phyloP scores from a whole-genome alignment of 2,797 vertebrate genomes.

The Loriculus beryllinus region DNA sequence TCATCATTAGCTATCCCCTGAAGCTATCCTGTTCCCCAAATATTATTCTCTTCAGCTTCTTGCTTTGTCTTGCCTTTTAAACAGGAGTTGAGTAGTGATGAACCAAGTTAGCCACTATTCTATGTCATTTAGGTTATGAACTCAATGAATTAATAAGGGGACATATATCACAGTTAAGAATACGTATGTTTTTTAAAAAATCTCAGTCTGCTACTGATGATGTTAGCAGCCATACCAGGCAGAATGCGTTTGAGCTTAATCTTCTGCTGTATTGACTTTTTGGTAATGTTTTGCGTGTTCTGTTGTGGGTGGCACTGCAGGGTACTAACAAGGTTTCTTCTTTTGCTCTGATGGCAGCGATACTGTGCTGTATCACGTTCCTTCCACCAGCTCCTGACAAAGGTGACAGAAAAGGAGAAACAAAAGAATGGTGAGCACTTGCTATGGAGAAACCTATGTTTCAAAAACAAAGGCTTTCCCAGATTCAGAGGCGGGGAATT shows the following conservation, averaged over 20 bases:
- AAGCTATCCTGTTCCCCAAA: conserved; percentile 26
- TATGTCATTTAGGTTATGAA: conserved; percentile 65
- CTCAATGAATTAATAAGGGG: conserved; percentile 51
- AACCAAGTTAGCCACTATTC: conserved; percentile 64
- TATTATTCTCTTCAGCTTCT: conserved; percentile 28
- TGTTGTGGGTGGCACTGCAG: not conserved
- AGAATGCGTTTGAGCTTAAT: not conserved
- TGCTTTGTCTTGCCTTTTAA: conserved; percentile 70
- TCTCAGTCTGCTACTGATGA: not conserved
- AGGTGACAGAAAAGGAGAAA: not conserved
- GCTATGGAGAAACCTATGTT: not conserved
- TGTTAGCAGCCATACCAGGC: conserved; percentile 17
- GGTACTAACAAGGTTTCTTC: not conserved
- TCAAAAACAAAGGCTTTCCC: not conserved
- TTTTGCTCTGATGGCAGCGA: not conserved
- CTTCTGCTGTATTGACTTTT: conserved; percentile 14
- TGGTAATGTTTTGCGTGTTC: not conserved
- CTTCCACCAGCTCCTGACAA: not conserved
- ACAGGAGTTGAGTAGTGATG: conserved; percentile 59
- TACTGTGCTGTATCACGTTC: not conserved
- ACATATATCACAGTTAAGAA: not conserved
- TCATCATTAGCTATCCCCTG: conserved; percentile 37
- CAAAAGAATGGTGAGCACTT: not conserved
- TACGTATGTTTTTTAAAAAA: conserved; percentile 9
- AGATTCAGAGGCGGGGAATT: not conserved